Base-by-base conservation (phyloP, 2,797 vertebrate genomes). In the Diceros bicornis region DNA sequence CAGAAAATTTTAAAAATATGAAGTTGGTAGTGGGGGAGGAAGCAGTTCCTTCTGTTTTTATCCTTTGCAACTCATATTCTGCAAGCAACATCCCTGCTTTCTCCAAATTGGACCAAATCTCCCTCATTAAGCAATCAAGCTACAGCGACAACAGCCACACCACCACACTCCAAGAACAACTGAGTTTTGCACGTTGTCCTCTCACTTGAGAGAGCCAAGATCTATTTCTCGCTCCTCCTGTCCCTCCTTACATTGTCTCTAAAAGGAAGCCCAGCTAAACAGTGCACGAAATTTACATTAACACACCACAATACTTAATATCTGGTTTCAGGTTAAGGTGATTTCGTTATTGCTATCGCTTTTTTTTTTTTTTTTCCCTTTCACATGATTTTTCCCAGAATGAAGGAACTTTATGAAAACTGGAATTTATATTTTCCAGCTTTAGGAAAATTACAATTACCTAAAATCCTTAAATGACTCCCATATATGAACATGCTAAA, bases 381-480 rank as follows among this genome's bases (percentile, higher is more conserved):
- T 71, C 11, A 71, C 32, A 8, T 50, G 17, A 34, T 62, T 71
- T 79, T 57, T 13, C 12, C 21, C 12, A 59, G 20, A 52, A 78
- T 17, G 59, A 75, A 47, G 23, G 10, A 75, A 88, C 3, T 61
- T 6, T 78, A 27, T 57, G 44, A 25, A n/a, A 77, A 85, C 1
- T 69, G 9, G 13, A 4, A 87, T 90, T 62, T 69, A 18, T 64
- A 69, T 44, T 61, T 86, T 74, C 9, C 7, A 92, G 12, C 25
- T 72, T 96, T 41, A 89, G 4, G 6, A 88, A 87, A 62, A 72
- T 81, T 64, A 4, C 6, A 21, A 55, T 92, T 75, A 55, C 27
- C 29, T 87, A 71, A 85, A 92, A 88, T 91, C 4, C 47, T 95
- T 93, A 74, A 84, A 9, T 71, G 50, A 50, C 50, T 95, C 6